These are phyloP conservation scores for Zeus faber DNA, from an alignment of 2,113 vertebrate genomes.

Conservation along the genomic window DNA sequence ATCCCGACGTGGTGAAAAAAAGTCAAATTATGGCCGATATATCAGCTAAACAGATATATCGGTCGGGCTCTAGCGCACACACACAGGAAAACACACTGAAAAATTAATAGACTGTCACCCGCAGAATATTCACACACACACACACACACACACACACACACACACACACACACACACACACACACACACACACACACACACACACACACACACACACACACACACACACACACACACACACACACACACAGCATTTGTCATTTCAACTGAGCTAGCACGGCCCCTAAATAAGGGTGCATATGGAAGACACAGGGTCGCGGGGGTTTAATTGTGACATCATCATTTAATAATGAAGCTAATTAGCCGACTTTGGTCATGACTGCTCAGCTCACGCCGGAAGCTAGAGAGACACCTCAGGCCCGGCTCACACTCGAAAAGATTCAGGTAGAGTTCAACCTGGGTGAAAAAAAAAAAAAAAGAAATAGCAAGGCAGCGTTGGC, in stretches of 20 bases:
- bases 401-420: no score
- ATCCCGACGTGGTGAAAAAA: no score
- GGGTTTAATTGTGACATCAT: conserved; percentile 30
- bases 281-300: conserved; percentile 1
- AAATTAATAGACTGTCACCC: no score
- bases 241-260: conserved; percentile 19
- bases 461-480: no score
- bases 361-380: conserved; percentile 18
- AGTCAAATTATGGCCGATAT: no score
- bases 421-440: no score
- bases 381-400: background rate
- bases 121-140: no score
- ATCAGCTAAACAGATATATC: no score
- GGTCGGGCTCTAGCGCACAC: no score
- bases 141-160: background rate
- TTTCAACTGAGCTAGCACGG: background rate
- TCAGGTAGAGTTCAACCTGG: no score
- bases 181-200: background rate
- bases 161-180: background rate
- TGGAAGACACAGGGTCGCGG: background rate
- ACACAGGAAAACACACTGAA: no score
- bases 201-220: conserved; percentile 20
- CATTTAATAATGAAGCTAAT: conserved; percentile 39
- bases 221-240: background rate
- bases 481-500: no score